Evolutionary conservation across 2,113 vertebrate species (phyloP).

Genomic region (Pholis gunnellus): DNA sequence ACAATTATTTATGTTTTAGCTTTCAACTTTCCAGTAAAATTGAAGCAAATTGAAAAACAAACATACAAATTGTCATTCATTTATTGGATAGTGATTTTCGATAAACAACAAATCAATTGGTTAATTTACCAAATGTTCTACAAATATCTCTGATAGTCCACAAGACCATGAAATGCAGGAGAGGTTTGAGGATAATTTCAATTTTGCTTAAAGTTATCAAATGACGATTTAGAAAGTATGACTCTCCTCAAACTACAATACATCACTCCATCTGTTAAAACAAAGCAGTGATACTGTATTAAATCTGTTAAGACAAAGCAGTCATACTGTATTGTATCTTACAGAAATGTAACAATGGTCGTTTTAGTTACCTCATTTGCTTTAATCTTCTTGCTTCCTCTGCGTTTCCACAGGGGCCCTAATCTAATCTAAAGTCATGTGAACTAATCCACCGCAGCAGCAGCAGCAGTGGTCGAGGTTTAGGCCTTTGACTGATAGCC

Average conservation of each 20-base stretch:
- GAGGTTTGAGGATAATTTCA: neutral
- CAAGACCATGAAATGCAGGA: neutral
- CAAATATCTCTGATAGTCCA: neutral
- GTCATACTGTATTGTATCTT: neutral
- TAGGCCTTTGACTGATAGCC: slow-evolving; percentile 62
- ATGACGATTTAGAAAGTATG: neutral
- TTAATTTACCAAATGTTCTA: neutral
- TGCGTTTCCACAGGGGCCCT: slow-evolving; percentile 62
- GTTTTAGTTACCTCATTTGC: slow-evolving; percentile 68
- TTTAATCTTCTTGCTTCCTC: slow-evolving; percentile 71
- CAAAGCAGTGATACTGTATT: slow-evolving; percentile 1
- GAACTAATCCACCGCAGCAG: slow-evolving; percentile 62
- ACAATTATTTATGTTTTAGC: neutral
- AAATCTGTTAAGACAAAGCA: slow-evolving; percentile 13
- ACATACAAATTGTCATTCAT: neutral
- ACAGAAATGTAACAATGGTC: slow-evolving; percentile 58
- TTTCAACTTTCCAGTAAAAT: neutral
- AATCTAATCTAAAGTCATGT: slow-evolving; percentile 76
- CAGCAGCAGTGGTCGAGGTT: slow-evolving; percentile 55
- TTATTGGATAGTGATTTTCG: neutral
- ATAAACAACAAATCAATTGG: neutral
- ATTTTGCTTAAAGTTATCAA: neutral
- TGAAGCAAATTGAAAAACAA: neutral
- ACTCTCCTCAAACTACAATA: neutral
- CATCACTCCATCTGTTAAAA: slow-evolving; percentile 27